Percentiles rank a stretch among this genome's conserved stretches.
These are phyloP conservation scores for Aselliscus stoliczkanus DNA, from an alignment of 2,797 vertebrate species.

Conservation along the genomic window DNA sequence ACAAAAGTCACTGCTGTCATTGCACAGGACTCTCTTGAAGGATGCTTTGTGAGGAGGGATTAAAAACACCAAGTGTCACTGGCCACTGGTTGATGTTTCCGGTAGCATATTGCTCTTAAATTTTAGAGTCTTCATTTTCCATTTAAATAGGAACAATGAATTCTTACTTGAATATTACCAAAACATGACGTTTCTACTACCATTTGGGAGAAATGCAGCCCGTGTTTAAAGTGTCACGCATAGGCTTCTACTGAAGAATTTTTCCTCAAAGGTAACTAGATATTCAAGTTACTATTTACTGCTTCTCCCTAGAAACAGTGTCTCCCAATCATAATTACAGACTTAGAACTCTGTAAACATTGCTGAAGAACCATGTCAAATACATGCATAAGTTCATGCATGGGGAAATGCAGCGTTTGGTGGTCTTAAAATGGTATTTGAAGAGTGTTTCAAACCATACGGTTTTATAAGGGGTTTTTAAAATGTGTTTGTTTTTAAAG, in stretches of 20 bases:
- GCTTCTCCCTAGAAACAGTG: conserved; percentile 58
- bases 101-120: not conserved
- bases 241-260: conserved; percentile 11
- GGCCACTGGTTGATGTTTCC: not conserved
- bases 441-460: conserved; percentile 55
- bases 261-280: conserved; percentile 59
- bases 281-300: conserved; percentile 36
- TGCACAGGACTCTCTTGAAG: not conserved
- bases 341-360: conserved; percentile 60
- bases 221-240: conserved; percentile 60
- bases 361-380: conserved; percentile 40
- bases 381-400: conserved; percentile 41
- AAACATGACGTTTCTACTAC: not conserved
- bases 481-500: conserved; percentile 44
- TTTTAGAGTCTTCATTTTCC: conserved; percentile 14
- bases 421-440: conserved; percentile 61
- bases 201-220: conserved; percentile 1
- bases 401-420: conserved; percentile 46
- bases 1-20: not conserved
- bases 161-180: conserved; percentile 32
- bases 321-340: conserved; percentile 64
- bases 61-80: not conserved
- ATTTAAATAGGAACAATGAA: conserved; percentile 35
- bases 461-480: conserved; percentile 26
- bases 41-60: not conserved